Evolutionary conservation across 2,888 invertebrate genomes (phyloP), one percentile per base, ranked within the genome.

Genomic region (Enchytraeus crypticus): DNA sequence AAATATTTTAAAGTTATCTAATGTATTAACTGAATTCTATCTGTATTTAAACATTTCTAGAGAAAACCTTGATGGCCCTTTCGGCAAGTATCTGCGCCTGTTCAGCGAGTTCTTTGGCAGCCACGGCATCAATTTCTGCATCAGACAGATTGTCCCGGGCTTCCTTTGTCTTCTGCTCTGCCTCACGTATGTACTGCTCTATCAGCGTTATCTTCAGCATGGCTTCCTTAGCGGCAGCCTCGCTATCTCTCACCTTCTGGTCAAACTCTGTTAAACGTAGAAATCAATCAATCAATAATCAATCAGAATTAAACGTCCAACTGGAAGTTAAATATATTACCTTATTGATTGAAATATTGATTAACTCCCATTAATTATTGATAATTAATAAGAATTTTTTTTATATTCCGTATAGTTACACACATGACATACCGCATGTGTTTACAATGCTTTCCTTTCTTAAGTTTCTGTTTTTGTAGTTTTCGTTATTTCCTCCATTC

Each of bases 221-320:
- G 0, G 93, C 91, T 64, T 87, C 84, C 49, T 86, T 83, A 0
- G 96, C 95, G 66, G 89, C 88, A 61, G 90, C 92, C 66, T 87
- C 86, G 68, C 89, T 86, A 0, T 95, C 92, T 79, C 90, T 86
- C 61, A 88, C 85, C 76, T 92, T 91, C 82, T 96, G 97, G 75
- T 88, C 79, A 77, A 68, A 5, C 53, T 53, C 64, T 32, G 14
- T 8, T 18, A 51, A 51, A 14, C 14, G n/a, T 14, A 43, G 14
- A 51, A 26, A 23, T 5, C 5, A 51, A 51, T 5, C 3, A 5
- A 23, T 8, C 26, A 11, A 26, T 26, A 26, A 11, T 18, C 23
- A 47, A 38, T 5, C 59, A 18, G 51, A 23, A 14, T 14, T 49
- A 11, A 18, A 49, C 51, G 14, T 49, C 51, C 21, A 14, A 56